Percentiles rank a stretch among this genome's conserved stretches.
These are phyloP conservation scores for Lophius americanus DNA, from an alignment of 2,797 vertebrate species.

Conservation along the genomic window DNA sequence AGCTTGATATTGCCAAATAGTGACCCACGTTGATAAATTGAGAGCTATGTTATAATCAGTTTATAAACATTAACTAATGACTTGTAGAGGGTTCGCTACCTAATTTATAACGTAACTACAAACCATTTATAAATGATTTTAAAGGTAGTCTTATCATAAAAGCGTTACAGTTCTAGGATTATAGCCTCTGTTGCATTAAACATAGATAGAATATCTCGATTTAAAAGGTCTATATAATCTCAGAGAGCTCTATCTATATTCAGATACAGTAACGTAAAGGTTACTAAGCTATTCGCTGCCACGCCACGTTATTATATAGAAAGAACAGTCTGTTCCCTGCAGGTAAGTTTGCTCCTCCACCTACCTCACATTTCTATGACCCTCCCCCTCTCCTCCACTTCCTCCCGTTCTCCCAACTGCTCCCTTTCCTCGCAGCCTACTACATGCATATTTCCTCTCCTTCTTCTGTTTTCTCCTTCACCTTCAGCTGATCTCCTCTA, in stretches of 20 bases:
- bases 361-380: background rate
- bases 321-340: background rate
- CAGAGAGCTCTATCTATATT: background rate
- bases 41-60: too few species aligned
- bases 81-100: too few species aligned
- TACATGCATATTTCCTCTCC: background rate
- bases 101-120: too few species aligned
- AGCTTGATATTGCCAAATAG: too few species aligned
- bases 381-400: background rate
- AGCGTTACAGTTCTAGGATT: too few species aligned
- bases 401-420: background rate
- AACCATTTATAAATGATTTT: too few species aligned
- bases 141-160: too few species aligned
- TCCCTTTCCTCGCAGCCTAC: background rate
- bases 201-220: background rate
- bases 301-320: background rate
- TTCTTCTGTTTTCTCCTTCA: slow-evolving; percentile 11
- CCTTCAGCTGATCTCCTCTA: slow-evolving; percentile 95
- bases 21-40: too few species aligned
- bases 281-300: background rate
- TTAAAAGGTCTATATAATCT: background rate
- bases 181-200: background rate
- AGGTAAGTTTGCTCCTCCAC: slow-evolving; percentile 7
- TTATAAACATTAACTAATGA: too few species aligned
- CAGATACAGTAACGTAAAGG: slow-evolving; percentile 1